A percentile compares a stretch with the other conserved stretches of the same genome.
Evolutionary conservation across 2,797 vertebrate species (phyloP).

Genomic region (Parotocinclus haroldoi): DNA sequence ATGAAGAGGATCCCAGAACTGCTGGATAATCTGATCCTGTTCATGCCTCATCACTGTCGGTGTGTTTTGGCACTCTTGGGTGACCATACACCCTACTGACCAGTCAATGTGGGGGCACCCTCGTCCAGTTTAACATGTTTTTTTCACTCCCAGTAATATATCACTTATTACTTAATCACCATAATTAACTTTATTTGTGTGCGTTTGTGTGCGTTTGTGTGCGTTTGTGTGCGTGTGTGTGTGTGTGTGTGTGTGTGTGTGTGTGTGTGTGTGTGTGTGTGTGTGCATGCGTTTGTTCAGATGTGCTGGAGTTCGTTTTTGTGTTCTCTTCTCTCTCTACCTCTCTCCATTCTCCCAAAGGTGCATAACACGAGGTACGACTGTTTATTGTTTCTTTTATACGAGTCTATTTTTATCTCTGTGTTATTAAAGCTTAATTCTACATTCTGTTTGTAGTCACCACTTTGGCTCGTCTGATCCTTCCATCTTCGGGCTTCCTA

Average conservation of each 20-base stretch:
- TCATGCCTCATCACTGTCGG: too few relatives aligned
- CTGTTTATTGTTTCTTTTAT: background rate
- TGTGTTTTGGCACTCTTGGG: too few relatives aligned
- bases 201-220: too few relatives aligned
- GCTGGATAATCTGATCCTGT: too few relatives aligned
- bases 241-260: slow-evolving; percentile 3
- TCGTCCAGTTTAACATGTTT: too few relatives aligned
- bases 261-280: slow-evolving; percentile 23
- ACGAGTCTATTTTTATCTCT: background rate
- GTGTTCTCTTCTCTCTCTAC: slow-evolving; percentile 80
- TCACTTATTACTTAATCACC: too few relatives aligned
- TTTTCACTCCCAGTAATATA: too few relatives aligned
- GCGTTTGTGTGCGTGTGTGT: too few relatives aligned
- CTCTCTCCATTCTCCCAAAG: slow-evolving; percentile 82
- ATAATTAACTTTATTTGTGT: too few relatives aligned
- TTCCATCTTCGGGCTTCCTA: slow-evolving; percentile 83
- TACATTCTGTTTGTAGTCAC: slow-evolving; percentile 67
- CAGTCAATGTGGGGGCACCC: too few relatives aligned
- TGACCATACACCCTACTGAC: too few relatives aligned
- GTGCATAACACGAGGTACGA: slow-evolving; percentile 76
- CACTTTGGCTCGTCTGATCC: slow-evolving; percentile 81
- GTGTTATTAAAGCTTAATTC: slow-evolving; percentile 22
- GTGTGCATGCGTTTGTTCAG: slow-evolving; percentile 68
- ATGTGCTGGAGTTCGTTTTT: slow-evolving; percentile 87
- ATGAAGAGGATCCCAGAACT: too few relatives aligned